Percentiles rank a stretch among this genome's conserved stretches.
These are phyloP conservation scores for Diplodus puntazzo DNA, from an alignment of 2,797 vertebrate genomes.

Conservation along the genomic window DNA sequence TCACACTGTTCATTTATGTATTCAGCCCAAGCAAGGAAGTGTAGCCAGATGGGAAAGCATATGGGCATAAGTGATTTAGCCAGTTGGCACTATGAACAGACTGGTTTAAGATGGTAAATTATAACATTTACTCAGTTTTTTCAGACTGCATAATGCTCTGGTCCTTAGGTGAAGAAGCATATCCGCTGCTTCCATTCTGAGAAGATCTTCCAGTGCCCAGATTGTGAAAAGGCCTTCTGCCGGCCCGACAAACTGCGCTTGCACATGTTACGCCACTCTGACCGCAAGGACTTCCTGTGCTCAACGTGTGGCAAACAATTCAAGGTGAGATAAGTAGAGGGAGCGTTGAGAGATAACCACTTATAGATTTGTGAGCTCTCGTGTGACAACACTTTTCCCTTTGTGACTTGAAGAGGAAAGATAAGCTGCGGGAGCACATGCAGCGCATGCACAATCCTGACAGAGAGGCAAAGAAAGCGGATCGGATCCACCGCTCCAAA, in stretches of 20 bases:
- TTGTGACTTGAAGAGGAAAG: constrained; percentile 89
- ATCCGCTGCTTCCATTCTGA: constrained; percentile 98
- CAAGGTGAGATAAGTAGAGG: constrained; percentile 86
- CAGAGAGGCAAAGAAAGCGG: constrained; percentile 96
- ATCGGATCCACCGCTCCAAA: constrained; percentile 94
- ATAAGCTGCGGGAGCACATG: constrained; percentile 99
- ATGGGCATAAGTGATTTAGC: not conserved
- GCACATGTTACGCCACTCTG: constrained; percentile 97
- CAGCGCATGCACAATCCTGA: constrained; percentile 99
- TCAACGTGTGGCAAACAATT: constrained; percentile 99
- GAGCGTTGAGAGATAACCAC: not conserved
- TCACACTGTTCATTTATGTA: not conserved
- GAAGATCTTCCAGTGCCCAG: constrained; percentile 96
- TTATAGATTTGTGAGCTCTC: not conserved
- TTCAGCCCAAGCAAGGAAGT: no score
- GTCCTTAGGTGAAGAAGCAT: constrained; percentile 94
- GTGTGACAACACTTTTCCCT: not conserved
- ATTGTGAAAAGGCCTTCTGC: constrained; percentile 98
- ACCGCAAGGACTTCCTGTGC: constrained; percentile 98
- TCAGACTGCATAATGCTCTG: constrained; percentile 11
- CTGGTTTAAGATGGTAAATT: not conserved
- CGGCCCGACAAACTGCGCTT: constrained; percentile 96
- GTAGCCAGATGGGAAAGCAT: not conserved
- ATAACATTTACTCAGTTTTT: not conserved
- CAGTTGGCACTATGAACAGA: not conserved